Percentiles rank a stretch among this genome's conserved stretches.
Evolutionary conservation across 2,113 vertebrate species (phyloP).

Genomic region (Motacilla alba): DNA sequence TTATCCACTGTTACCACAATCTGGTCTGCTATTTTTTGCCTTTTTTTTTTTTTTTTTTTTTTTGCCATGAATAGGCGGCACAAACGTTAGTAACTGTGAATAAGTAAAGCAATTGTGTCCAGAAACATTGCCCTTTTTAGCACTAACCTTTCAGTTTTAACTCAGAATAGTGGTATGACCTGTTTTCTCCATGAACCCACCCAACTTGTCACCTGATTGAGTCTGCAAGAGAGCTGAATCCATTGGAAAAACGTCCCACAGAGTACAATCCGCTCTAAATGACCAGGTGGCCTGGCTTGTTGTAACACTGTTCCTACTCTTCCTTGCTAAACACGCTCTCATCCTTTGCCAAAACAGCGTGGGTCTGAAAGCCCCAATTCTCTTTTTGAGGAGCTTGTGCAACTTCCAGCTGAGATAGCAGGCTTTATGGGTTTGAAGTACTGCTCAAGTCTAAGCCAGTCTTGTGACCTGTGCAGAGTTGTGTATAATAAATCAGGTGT

Average conservation of each 20-base stretch:
- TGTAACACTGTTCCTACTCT: not conserved
- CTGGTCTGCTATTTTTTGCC: not conserved
- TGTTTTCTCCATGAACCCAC: not conserved
- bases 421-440: not conserved
- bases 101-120: not conserved
- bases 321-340: not conserved
- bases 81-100: not conserved
- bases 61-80: not conserved
- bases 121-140: not conserved
- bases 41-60: not conserved
- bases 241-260: not conserved
- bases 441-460: not conserved
- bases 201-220: not conserved
- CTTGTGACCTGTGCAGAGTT: not conserved
- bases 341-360: not conserved
- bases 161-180: not conserved
- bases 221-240: not conserved
- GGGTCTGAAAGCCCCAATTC: not conserved
- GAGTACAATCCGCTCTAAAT: not conserved
- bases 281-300: not conserved
- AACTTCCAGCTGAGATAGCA: not conserved
- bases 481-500: not conserved
- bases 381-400: fast-evolving
- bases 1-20: not conserved
- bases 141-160: not conserved